These are phyloP conservation scores for Leiothrix lutea DNA, from an alignment of 2,113 vertebrate genomes.

Conservation along the genomic window DNA sequence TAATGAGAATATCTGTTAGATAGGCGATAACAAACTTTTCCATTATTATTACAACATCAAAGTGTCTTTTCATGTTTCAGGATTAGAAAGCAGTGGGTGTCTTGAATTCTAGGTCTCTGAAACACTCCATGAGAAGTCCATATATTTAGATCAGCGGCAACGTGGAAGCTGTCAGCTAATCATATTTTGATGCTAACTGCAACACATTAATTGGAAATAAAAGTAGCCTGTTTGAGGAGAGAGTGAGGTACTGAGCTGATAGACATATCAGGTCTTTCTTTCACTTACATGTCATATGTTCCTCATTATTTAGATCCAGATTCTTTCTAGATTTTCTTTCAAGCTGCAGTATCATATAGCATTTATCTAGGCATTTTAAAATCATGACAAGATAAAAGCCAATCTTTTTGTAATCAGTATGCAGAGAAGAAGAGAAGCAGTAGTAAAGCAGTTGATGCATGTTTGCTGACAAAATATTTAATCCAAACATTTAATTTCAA, in stretches of 20 bases:
- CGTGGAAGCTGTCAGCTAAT: neutral
- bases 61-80: neutral
- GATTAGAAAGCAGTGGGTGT: constrained; percentile 3
- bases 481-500: constrained; percentile 87
- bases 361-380: constrained; percentile 74
- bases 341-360: constrained; percentile 56
- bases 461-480: constrained; percentile 87
- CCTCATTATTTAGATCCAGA: constrained; percentile 16
- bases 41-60: neutral
- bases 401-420: constrained; percentile 82
- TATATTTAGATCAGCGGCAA: constrained; percentile 7
- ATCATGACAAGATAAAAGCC: constrained; percentile 76
- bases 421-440: constrained; percentile 73
- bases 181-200: neutral
- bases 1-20: constrained; percentile 40
- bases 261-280: neutral
- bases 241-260: neutral
- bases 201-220: neutral
- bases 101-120: constrained; percentile 18
- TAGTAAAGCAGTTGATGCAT: constrained; percentile 79
- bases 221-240: neutral
- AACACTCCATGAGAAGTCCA: neutral
- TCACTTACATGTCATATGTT: neutral
- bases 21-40: neutral
- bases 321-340: constrained; percentile 25